phyloP scores from a whole-genome alignment of 2,888 invertebrate genomes.

The Oxytorus armatus region DNA sequence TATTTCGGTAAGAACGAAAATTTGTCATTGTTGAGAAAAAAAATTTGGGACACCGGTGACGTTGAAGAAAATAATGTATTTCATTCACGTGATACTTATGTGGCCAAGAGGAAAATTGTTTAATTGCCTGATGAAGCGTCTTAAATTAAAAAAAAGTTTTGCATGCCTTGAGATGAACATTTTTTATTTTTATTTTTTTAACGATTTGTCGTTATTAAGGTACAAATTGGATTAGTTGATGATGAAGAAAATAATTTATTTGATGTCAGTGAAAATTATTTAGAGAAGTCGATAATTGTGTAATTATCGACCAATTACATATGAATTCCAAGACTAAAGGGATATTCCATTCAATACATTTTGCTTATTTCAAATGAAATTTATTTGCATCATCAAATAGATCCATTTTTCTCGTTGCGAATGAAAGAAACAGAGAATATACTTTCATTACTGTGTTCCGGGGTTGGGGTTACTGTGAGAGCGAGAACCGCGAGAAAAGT shows the following conservation, averaged over 20 bases:
- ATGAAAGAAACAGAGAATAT: constrained; percentile 59
- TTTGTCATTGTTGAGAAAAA: neutral
- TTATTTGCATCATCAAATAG: constrained; percentile 20
- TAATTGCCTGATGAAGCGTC: too few relatives aligned
- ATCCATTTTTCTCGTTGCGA: constrained; percentile 56
- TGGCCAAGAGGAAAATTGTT: too few relatives aligned
- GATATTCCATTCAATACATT: neutral
- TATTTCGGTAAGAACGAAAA: neutral
- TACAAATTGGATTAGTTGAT: neutral
- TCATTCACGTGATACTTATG: too few relatives aligned
- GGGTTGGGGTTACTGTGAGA: constrained; percentile 32
- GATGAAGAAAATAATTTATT: neutral
- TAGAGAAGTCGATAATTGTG: neutral
- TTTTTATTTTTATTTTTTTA: too few relatives aligned
- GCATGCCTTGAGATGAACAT: too few relatives aligned
- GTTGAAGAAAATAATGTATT: neutral
- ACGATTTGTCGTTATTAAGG: too few relatives aligned
- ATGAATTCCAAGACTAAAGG: neutral
- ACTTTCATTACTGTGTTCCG: constrained; percentile 63
- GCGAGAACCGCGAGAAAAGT: constrained; percentile 55
- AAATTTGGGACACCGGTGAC: neutral
- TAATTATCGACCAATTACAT: too few relatives aligned
- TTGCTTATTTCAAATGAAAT: neutral
- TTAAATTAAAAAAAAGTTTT: too few relatives aligned
- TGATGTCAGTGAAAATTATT: neutral